A percentile compares a stretch with the other conserved stretches of the same genome.
Evolutionary conservation across 1,140 invertebrate species (phyloP).

Genomic region (Diorhabda elongata): DNA sequence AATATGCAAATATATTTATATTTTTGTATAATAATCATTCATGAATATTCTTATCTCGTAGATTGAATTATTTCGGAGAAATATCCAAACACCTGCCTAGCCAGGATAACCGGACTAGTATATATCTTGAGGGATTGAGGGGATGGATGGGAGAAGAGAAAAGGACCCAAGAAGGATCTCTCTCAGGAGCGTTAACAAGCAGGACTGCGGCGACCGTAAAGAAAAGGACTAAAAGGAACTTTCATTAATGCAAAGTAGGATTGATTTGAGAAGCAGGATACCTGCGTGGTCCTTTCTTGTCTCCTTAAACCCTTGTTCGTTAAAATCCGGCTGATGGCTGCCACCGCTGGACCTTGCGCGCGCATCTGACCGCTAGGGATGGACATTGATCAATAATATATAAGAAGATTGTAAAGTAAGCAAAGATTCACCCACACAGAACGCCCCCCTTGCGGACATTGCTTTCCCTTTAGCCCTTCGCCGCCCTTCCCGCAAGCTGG

Average conservation of each 20-base stretch:
- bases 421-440: slow-evolving; percentile 42
- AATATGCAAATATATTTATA: too few relatives aligned
- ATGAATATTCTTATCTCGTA: too few relatives aligned
- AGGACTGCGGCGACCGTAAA: slow-evolving; percentile 33
- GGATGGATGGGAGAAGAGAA: background rate
- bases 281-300: slow-evolving; percentile 29
- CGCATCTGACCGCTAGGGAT: slow-evolving; percentile 42
- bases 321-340: slow-evolving; percentile 16
- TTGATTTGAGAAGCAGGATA: slow-evolving; percentile 38
- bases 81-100: background rate
- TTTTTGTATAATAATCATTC: too few relatives aligned
- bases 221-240: slow-evolving; percentile 31
- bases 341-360: slow-evolving; percentile 28
- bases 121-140: background rate
- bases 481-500: background rate
- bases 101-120: background rate
- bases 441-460: slow-evolving; percentile 30
- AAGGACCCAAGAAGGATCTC: slow-evolving; percentile 16
- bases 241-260: slow-evolving; percentile 45
- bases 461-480: slow-evolving; percentile 2
- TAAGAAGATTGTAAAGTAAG: slow-evolving; percentile 48
- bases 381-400: slow-evolving; percentile 47
- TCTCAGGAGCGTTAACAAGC: slow-evolving; percentile 35
- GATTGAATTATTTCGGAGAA: too few relatives aligned
- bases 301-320: background rate